phyloP scores from a whole-genome alignment of 1,140 invertebrate species.

The Eueides isabella region DNA sequence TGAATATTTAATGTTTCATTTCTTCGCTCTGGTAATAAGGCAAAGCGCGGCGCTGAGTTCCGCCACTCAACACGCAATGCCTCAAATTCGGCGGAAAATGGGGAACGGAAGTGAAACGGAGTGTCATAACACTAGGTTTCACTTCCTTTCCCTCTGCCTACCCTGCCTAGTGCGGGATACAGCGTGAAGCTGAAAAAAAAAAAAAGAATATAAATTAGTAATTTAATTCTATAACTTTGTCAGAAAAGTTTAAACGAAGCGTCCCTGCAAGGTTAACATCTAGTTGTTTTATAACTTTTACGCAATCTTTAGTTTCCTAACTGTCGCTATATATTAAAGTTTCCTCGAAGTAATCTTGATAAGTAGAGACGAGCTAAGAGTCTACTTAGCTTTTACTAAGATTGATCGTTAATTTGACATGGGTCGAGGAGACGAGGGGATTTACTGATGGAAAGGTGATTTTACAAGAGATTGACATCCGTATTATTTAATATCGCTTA shows the following conservation, averaged over 20 bases:
- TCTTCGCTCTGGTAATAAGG: too few species aligned
- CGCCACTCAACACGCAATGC: too few species aligned
- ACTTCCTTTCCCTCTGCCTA: too few species aligned
- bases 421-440: slow-evolving; percentile 14
- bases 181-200: not conserved
- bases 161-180: too few species aligned
- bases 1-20: too few species aligned
- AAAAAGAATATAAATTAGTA: not conserved
- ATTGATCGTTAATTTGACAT: slow-evolving; percentile 18
- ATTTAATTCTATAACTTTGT: not conserved
- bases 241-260: not conserved
- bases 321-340: slow-evolving; percentile 11
- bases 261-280: not conserved
- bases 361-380: slow-evolving; percentile 18
- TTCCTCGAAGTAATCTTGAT: slow-evolving; percentile 23
- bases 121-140: too few species aligned
- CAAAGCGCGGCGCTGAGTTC: too few species aligned
- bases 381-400: not conserved
- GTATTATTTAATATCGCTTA: not conserved
- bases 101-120: too few species aligned
- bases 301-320: not conserved
- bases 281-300: slow-evolving; percentile 1
- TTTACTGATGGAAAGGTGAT: slow-evolving; percentile 1
- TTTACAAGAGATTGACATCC: not conserved
- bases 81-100: too few species aligned